These are phyloP conservation scores for Moxostoma hubbsi DNA, from an alignment of 2,797 vertebrate genomes.

Conservation along the genomic window DNA sequence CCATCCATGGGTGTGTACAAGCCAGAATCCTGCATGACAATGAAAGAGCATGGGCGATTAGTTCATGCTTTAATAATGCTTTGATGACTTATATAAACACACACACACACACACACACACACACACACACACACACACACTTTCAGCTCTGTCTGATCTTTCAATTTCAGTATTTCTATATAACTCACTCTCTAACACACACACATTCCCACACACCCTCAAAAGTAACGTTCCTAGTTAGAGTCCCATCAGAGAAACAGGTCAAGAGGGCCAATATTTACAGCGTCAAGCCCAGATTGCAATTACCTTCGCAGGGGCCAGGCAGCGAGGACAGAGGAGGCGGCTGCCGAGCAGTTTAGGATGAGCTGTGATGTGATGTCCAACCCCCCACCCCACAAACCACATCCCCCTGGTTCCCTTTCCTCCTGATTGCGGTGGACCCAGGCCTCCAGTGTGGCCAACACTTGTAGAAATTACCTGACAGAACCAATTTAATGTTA, in stretches of 20 bases:
- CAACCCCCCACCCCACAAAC: no score
- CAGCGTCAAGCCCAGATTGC: conserved; percentile 65
- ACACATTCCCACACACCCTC: conserved; percentile 41
- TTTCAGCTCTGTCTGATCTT: conserved; percentile 33
- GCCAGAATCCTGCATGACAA: conserved; percentile 55
- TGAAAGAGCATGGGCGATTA: conserved; percentile 70
- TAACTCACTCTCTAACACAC: conserved; percentile 27
- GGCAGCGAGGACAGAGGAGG: conserved; percentile 41
- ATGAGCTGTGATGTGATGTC: conserved; percentile 48
- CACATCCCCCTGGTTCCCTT: conserved; percentile 27
- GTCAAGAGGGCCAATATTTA: conserved; percentile 66
- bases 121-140: neutral
- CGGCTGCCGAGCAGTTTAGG: conserved; percentile 51
- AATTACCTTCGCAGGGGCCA: conserved; percentile 58
- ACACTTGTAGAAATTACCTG: conserved; percentile 84
- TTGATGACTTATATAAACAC: conserved; percentile 28
- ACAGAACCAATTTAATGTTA: conserved; percentile 82
- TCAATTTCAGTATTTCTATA: conserved; percentile 54
- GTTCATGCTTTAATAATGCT: conserved; percentile 32
- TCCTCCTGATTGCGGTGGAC: conserved; percentile 75
- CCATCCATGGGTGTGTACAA: conserved; percentile 69
- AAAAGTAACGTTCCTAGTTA: conserved; percentile 61
- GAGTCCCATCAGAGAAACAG: conserved; percentile 63
- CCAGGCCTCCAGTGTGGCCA: conserved; percentile 73
- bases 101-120: no score